Evolutionary conservation across 2,113 vertebrate genomes (phyloP), one percentile per base, ranked within the genome.

Genomic region (Strix aluco): DNA sequence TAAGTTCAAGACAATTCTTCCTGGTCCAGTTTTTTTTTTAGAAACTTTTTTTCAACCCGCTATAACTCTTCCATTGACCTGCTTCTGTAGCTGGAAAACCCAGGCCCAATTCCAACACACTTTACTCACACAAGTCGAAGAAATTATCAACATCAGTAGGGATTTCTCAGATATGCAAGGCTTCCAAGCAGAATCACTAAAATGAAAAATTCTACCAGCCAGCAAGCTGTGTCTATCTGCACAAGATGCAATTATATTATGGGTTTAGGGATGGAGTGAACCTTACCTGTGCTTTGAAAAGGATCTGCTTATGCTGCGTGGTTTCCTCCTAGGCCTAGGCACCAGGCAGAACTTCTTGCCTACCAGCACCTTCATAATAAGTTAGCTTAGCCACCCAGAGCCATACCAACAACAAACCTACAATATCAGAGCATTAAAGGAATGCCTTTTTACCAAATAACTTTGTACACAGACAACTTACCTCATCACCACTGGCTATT

Each of bases 401-500:
- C 36, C 47, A 21, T 32, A 59, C 14, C 20, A 81, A 61, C 58
- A 79, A 61, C 46, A 55, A 67, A n/a, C 14, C 10, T 57, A 38
- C 40, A 81, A 15, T 69, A 80, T 49, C 51, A 89, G 65, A 74
- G 47, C 32, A 63, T n/a, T 55, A 67, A 86, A 96, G n/a, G 15
- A 87, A 84, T 1, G 6, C 4, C 30, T 83, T 52, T 83, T 86
- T 32, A 69, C 36, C 58, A 59, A 66, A 4, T 9, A 66, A 40
- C 19, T 73, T 44, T 46, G 26, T 77, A 55, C 23, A 34, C 34
- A 83, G 63, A 30, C 29, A 88, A 94, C 98, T 96, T 77, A 99
- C 99, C 98, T 99, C 99, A 67, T 99, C 99, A 7, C 98, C 98
- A 18, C 94, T 98, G 95, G 98, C 96, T 81, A 99, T 98, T 47